Evolutionary conservation across 2,797 vertebrate genomes (phyloP), one percentile per base, ranked within the genome.

Genomic region (Novumbra hubbsi): DNA sequence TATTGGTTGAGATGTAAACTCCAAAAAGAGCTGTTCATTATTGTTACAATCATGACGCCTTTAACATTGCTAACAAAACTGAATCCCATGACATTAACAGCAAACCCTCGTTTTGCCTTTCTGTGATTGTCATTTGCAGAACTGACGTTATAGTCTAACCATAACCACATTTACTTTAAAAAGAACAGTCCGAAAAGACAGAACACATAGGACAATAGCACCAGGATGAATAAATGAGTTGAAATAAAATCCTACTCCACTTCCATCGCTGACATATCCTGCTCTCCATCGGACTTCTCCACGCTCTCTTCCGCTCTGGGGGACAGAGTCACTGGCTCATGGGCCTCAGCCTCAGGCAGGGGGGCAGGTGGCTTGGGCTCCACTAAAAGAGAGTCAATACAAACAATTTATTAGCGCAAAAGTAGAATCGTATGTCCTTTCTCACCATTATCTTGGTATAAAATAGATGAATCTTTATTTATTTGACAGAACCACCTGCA

Each of bases 261-360:
- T 86, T 95, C 95, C 93, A 93, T 92, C 81, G 93, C 87, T 79
- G 96, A 94, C 76, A 93, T 87, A 77, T 96, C 93, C 50, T 94
- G 93, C 89, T 96, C 95, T 49, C 62, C 89, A 1, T 92, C 91
- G 2, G 88, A 82, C 79, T 91, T 92, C 73, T 89, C 80, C 1
- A 75, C 82, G 45, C 74, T 81, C 80, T 78, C 84, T 19, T 70
- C 73, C 75, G 77, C 70, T 89, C 86, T 27, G 77, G 34, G 50
- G 50, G 78, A 73, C 24, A 78, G 76, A 3, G 85, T 83, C 52
- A 0, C 73, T 1, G 77, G 76, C 75, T 89, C 87, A 11, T 83
- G 77, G 60, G 75, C n/a, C 68, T 88, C 85, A 1, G 75, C 24
- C 74, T 78, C 85, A 62, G 78, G 74, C 1, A 83, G 77, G 32